These are phyloP conservation scores for Stomorhina lunata DNA, from an alignment of 2,888 invertebrate species.

Conservation along the genomic window DNA sequence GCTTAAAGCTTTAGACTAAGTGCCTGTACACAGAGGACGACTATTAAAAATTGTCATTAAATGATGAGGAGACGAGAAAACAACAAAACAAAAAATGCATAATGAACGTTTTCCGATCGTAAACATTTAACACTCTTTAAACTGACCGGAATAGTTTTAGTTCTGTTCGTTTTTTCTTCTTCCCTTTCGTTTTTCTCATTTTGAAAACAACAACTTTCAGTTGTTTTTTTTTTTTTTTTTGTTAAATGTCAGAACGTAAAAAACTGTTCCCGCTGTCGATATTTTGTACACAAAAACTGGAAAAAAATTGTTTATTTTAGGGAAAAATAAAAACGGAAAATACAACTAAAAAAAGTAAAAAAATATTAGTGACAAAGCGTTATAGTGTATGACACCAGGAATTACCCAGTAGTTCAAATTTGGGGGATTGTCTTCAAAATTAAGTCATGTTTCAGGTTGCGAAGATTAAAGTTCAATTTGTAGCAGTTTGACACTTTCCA, in stretches of 20 bases:
- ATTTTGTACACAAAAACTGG: constrained; percentile 8
- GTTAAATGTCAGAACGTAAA: constrained; percentile 1
- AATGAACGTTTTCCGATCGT: constrained; percentile 55
- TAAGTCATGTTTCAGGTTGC: too few species aligned
- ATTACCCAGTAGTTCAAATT: too few species aligned
- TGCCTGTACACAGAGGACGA: not conserved
- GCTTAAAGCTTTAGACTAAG: not conserved
- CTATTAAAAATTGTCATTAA: constrained; percentile 47
- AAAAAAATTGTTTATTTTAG: constrained; percentile 21
- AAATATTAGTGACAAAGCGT: constrained; percentile 50
- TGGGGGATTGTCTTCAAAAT: too few species aligned
- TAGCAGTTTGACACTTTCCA: too few species aligned
- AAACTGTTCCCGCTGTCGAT: not conserved
- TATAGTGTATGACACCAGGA: constrained; percentile 33
- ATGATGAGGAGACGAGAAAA: not conserved
- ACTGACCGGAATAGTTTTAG: constrained; percentile 31
- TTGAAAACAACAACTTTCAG: not conserved
- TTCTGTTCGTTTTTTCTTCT: not conserved
- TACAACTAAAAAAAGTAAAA: not conserved
- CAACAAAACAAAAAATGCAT: not conserved
- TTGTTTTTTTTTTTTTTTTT: not conserved
- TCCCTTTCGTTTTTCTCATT: too few species aligned
- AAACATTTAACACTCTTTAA: constrained; percentile 53
- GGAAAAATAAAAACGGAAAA: constrained; percentile 21
- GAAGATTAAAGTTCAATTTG: too few species aligned